These are phyloP conservation scores for Hassar affinis DNA, from an alignment of 2,113 vertebrate genomes.

Conservation along the genomic window DNA sequence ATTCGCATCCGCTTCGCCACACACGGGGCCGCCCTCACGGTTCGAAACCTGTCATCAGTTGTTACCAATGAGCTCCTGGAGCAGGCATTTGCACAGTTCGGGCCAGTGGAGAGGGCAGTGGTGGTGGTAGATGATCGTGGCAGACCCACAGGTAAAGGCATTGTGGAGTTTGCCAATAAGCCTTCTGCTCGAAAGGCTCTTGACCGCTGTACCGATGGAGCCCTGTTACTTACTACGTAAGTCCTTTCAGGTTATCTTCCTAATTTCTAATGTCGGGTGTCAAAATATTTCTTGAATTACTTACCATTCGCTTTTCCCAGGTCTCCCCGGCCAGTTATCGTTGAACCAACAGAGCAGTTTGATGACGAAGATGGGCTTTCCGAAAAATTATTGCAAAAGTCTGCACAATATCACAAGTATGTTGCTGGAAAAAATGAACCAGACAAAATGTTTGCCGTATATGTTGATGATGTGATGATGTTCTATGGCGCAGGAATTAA, in stretches of 20 bases:
- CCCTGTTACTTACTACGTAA: constrained; percentile 94
- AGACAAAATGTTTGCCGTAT: background rate
- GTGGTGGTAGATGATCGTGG: constrained; percentile 94
- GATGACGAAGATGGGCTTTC: constrained; percentile 94
- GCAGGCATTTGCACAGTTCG: constrained; percentile 93
- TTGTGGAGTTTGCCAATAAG: constrained; percentile 95
- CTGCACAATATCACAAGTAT: constrained; percentile 93
- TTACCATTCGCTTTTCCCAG: constrained; percentile 61
- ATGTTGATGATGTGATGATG: background rate
- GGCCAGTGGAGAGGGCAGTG: constrained; percentile 89
- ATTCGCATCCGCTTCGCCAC: constrained; percentile 92
- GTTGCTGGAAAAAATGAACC: constrained; percentile 7
- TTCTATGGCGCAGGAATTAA: background rate
- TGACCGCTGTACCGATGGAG: constrained; percentile 91
- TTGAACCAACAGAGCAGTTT: constrained; percentile 93
- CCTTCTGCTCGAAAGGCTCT: constrained; percentile 90
- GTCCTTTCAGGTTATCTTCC: constrained; percentile 39
- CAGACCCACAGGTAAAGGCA: constrained; percentile 88
- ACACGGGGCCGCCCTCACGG: constrained; percentile 86
- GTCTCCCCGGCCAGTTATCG: constrained; percentile 91
- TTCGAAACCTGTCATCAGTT: constrained; percentile 89
- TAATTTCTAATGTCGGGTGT: background rate
- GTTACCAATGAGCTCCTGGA: constrained; percentile 97
- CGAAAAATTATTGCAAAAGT: constrained; percentile 91
- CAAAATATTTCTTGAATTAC: background rate